These are phyloP conservation scores for Hermetia illucens DNA, from an alignment of 1,140 invertebrate species.

Conservation along the genomic window DNA sequence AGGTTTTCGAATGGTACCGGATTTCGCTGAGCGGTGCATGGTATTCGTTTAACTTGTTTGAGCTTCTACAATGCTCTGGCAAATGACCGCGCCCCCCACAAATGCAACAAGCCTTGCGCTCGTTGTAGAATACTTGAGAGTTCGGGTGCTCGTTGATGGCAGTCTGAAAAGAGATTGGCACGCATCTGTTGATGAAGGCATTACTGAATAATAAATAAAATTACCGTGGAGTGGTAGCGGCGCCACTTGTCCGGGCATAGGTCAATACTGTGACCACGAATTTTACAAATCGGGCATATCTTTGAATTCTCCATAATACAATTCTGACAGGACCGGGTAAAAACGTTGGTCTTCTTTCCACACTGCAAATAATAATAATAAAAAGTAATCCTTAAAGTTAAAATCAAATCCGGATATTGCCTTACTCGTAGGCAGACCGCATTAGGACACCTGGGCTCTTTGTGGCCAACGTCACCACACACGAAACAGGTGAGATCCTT, in stretches of 20 bases:
- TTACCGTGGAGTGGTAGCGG: conserved; percentile 50
- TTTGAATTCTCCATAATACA: conserved; percentile 38
- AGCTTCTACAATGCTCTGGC: conserved; percentile 34
- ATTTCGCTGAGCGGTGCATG: conserved; percentile 11
- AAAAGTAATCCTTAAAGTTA: too few species aligned
- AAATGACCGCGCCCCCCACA: conserved; percentile 46
- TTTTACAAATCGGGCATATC: conserved; percentile 40
- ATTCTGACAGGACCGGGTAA: conserved; percentile 39
- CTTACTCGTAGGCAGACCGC: conserved; percentile 50
- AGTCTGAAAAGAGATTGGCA: conserved; percentile 21
- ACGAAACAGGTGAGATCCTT: conserved; percentile 39
- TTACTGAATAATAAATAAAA: background rate
- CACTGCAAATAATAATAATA: conserved; percentile 41
- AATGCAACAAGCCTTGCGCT: conserved; percentile 41
- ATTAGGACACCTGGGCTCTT: conserved; percentile 43
- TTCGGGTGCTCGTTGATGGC: conserved; percentile 26
- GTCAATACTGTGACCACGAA: conserved; percentile 38
- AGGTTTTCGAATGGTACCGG: conserved; percentile 20
- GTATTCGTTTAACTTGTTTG: conserved; percentile 14
- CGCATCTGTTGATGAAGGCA: background rate
- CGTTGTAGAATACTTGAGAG: conserved; percentile 24
- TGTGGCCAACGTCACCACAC: conserved; percentile 44
- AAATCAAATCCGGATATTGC: too few species aligned
- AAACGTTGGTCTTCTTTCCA: conserved; percentile 39
- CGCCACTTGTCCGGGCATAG: conserved; percentile 54